phyloP scores from a whole-genome alignment of 2,113 vertebrate genomes.

The Pangasianodon hypophthalmus region DNA sequence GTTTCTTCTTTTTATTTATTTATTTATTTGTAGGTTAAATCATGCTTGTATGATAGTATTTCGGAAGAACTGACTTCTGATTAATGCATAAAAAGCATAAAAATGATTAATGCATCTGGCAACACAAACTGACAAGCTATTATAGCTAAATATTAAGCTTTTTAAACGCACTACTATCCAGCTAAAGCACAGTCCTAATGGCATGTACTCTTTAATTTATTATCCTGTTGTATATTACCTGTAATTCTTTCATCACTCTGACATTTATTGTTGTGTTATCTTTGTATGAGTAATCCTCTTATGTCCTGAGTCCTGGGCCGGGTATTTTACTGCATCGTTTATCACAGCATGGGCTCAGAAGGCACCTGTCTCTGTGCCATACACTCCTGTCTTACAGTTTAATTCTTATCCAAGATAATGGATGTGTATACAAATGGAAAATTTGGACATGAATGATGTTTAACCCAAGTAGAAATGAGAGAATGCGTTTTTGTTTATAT shows the following conservation, averaged over 20 bases:
- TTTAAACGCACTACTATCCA: neutral
- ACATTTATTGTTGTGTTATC: neutral
- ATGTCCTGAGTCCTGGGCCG: neutral
- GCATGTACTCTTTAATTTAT: neutral
- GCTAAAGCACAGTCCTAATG: neutral
- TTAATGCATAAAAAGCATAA: too few species aligned
- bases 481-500: neutral
- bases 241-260: neutral
- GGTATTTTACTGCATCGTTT: neutral
- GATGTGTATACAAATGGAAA: neutral
- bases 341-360: neutral
- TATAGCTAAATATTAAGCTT: neutral
- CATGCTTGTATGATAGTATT: neutral
- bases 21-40: neutral
- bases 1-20: too few species aligned
- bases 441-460: neutral
- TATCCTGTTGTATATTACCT: neutral
- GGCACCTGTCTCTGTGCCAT: neutral
- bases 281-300: neutral
- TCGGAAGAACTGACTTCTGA: neutral
- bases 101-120: neutral
- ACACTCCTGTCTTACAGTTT: neutral
- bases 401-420: neutral
- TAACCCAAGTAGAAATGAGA: neutral
- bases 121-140: neutral